Percentiles rank a stretch among this genome's conserved stretches.
Evolutionary conservation across 2,113 vertebrate species (phyloP).

Genomic region (Pachyramphus minor): DNA sequence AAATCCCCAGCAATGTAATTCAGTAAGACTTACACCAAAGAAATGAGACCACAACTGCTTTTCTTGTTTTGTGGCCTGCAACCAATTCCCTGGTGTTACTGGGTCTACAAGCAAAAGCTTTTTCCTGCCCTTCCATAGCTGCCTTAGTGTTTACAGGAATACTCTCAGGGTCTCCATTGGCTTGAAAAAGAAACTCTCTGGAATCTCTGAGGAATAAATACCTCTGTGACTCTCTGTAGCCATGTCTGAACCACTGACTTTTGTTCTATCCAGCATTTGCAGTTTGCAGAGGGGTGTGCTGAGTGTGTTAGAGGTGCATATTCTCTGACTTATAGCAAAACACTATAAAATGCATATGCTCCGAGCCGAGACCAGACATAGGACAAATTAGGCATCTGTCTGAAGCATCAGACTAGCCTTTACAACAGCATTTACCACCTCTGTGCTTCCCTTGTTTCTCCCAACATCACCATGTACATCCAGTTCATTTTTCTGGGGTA

Average conservation of each 20-base stretch:
- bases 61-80: not conserved
- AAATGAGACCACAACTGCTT: not conserved
- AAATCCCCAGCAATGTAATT: not conserved
- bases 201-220: not conserved
- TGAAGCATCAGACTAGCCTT: not conserved
- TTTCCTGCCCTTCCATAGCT: not conserved
- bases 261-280: not conserved
- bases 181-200: not conserved
- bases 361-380: not conserved
- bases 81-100: not conserved
- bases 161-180: not conserved
- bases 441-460: not conserved
- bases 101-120: not conserved
- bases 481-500: not conserved
- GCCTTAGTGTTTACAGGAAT: not conserved
- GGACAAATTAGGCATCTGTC: not conserved
- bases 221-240: not conserved
- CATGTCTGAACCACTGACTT: not conserved
- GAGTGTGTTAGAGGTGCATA: not conserved
- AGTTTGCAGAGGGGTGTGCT: not conserved
- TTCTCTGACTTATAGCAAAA: not conserved
- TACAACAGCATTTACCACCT: not conserved
- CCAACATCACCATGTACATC: rapidly evolving
- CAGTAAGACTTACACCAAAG: not conserved
- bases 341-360: not conserved